phyloP scores from a whole-genome alignment of 1,140 invertebrate genomes.

The Parasteatoda tepidariorum region DNA sequence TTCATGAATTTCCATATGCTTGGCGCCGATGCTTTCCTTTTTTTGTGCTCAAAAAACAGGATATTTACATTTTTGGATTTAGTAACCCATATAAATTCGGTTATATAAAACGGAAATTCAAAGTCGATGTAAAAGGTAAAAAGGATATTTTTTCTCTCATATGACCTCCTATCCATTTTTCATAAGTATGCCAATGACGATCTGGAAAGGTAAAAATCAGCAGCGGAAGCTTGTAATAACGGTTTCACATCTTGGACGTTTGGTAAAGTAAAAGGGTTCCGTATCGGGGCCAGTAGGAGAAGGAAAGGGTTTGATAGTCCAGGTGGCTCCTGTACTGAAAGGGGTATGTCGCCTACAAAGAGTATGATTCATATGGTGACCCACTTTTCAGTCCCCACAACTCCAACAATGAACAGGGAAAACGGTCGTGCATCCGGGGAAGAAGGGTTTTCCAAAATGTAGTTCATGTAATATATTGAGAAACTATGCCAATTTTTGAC shows the following conservation, averaged over 20 bases:
- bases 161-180: conserved; percentile 4
- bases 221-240: conserved; percentile 25
- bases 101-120: no score
- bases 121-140: no score
- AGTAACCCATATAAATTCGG: no score
- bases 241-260: conserved; percentile 2
- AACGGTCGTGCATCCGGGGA: conserved; percentile 23
- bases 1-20: no score
- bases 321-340: conserved; percentile 25
- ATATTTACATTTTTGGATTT: no score
- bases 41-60: no score
- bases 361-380: conserved; percentile 32
- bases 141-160: no score
- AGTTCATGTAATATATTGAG: conserved; percentile 9
- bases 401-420: conserved; percentile 12
- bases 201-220: background rate
- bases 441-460: conserved; percentile 23
- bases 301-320: conserved; percentile 42
- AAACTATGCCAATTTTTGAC: conserved; percentile 18
- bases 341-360: conserved; percentile 5
- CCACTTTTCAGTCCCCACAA: conserved; percentile 28
- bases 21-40: no score
- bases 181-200: conserved; percentile 30
- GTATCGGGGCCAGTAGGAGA: conserved; percentile 44
- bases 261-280: background rate